Percentiles rank a stretch among this genome's conserved stretches.
Conservation (phyloP, 2,113 vertebrate species). For the Aplodontia rufa region DNA sequence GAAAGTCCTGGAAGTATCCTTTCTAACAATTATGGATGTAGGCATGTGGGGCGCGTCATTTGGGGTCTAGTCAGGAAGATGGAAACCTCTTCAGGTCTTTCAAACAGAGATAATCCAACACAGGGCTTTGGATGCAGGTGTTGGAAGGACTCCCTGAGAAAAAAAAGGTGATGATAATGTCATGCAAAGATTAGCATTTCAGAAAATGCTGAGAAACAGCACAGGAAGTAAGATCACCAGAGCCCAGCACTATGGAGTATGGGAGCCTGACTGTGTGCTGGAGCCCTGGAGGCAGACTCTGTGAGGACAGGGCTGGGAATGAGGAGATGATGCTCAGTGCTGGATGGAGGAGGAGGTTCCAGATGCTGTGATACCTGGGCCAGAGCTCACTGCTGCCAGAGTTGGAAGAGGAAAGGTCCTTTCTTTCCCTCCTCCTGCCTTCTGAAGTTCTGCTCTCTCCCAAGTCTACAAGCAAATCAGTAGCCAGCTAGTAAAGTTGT, state of each 20-base stretch:
- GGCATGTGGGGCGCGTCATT: neutral
- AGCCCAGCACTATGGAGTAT: neutral
- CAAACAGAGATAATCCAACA: neutral
- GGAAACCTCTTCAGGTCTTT: neutral
- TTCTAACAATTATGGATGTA: neutral
- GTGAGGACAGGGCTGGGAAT: neutral
- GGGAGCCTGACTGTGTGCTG: neutral
- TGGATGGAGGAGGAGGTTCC: neutral
- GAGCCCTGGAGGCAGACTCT: neutral
- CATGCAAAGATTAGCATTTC: neutral
- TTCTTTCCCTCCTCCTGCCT: neutral
- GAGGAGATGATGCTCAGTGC: no score
- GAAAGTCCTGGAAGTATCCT: neutral
- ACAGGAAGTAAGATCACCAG: neutral
- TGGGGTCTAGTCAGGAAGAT: neutral
- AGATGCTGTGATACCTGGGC: neutral
- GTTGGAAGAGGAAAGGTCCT: neutral
- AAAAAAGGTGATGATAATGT: no score
- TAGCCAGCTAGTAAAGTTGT: neutral
- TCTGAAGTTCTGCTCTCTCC: neutral
- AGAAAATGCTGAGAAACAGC: neutral
- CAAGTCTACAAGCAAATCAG: neutral
- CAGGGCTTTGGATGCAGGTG: neutral
- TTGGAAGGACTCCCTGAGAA: neutral
- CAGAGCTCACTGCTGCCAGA: neutral